Conservation (phyloP, 2,888 invertebrate species). For the Fabriciana adippe region DNA sequence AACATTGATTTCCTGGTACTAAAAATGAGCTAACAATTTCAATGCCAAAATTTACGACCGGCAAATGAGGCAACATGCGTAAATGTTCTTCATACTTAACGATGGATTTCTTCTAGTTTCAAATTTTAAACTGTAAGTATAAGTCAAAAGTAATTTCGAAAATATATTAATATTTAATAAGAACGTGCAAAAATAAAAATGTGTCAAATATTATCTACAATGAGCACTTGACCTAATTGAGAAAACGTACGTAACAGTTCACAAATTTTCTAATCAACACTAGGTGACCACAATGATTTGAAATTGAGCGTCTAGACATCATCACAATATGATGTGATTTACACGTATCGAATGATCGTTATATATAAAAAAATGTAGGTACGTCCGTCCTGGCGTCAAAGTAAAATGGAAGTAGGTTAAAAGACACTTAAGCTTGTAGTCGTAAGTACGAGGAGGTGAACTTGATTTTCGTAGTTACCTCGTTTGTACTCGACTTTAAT, state of each 20-base stretch:
- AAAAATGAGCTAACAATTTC: conserved; percentile 71
- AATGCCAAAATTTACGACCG: conserved; percentile 75
- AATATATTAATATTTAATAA: conserved; percentile 17
- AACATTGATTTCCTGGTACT: conserved; percentile 69
- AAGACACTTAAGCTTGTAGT: conserved; percentile 34
- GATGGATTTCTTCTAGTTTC: conserved; percentile 29
- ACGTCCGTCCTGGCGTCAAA: conserved; percentile 41
- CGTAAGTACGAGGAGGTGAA: conserved; percentile 14
- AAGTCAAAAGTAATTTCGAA: neutral
- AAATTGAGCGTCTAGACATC: conserved; percentile 72
- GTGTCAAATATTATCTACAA: conserved; percentile 42
- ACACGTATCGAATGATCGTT: conserved; percentile 49
- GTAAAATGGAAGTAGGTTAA: conserved; percentile 42
- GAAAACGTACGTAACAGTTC: conserved; percentile 46
- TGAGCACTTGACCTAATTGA: conserved; percentile 55
- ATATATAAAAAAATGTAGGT: conserved; percentile 34
- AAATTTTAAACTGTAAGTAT: neutral
- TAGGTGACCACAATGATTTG: conserved; percentile 58
- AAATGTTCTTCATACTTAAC: conserved; percentile 41
- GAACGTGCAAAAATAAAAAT: conserved; percentile 40
- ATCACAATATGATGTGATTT: conserved; percentile 60
- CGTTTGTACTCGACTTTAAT: conserved; percentile 25
- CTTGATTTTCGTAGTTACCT: conserved; percentile 27
- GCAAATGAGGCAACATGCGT: conserved; percentile 60
- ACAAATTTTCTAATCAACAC: conserved; percentile 55